Percentiles rank a stretch among this genome's conserved stretches.
These are phyloP conservation scores for Vulpes vulpes DNA, from an alignment of 2,113 vertebrate genomes.

Conservation along the genomic window DNA sequence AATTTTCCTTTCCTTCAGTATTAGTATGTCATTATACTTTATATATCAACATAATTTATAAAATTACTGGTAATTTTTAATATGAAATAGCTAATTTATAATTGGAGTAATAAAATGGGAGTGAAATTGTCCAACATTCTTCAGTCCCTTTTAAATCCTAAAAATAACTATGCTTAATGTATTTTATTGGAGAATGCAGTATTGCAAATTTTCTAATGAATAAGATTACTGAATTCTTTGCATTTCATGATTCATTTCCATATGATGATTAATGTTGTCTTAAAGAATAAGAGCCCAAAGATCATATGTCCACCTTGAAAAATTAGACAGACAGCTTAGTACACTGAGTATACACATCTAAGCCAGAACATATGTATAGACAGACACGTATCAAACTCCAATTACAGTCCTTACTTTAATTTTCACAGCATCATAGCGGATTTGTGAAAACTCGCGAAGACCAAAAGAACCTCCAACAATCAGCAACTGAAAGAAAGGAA, in stretches of 20 bases:
- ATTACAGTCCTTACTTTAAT: constrained; percentile 89
- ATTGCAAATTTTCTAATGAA: constrained; percentile 45
- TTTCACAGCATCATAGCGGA: constrained; percentile 95
- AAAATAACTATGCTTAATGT: not conserved
- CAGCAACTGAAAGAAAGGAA: constrained; percentile 90
- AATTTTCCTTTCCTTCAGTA: not conserved
- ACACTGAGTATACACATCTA: not conserved
- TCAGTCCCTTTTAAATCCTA: constrained; percentile 33
- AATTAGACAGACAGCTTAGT: not conserved
- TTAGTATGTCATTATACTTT: constrained; percentile 40
- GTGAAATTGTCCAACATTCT: not conserved
- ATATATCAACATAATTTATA: constrained; percentile 42
- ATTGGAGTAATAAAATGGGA: constrained; percentile 29
- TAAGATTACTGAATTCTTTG: constrained; percentile 39
- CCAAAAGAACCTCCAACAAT: constrained; percentile 96
- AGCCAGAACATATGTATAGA: not conserved
- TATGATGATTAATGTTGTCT: not conserved
- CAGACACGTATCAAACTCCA: not conserved
- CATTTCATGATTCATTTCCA: constrained; percentile 35
- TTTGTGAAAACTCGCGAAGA: constrained; percentile 95
- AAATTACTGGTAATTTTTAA: not conserved
- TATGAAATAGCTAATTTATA: constrained; percentile 20
- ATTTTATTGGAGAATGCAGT: not conserved
- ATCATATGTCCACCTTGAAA: not conserved
- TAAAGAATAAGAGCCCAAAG: constrained; percentile 45